A percentile compares a stretch with the other conserved stretches of the same genome.
Evolutionary conservation across 1,140 invertebrate genomes (phyloP).

Genomic region (Marisa cornuarietis): DNA sequence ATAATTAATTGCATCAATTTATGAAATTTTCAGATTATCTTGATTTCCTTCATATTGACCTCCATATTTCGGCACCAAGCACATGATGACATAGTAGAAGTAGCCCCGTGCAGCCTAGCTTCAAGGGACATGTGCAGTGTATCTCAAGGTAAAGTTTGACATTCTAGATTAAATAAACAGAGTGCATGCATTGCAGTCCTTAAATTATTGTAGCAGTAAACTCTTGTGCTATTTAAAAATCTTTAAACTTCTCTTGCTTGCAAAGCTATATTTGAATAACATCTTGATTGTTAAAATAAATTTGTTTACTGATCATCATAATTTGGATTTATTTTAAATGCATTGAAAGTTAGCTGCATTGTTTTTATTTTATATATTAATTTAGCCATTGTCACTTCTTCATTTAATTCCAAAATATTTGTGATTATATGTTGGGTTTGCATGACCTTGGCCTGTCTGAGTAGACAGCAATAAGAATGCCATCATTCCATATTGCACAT

Average conservation of each 20-base stretch:
- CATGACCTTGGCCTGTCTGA: no score
- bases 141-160: not conserved
- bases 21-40: constrained; percentile 43
- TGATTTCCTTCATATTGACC: constrained; percentile 64
- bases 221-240: not conserved
- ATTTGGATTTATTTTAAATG: not conserved
- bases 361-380: not conserved
- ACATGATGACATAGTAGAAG: constrained; percentile 49
- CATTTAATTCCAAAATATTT: no score
- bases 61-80: constrained; percentile 62
- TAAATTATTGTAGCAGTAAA: no score
- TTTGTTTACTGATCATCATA: not conserved
- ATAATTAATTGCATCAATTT: not conserved
- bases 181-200: not conserved
- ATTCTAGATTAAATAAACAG: not conserved
- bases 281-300: not conserved
- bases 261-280: not conserved
- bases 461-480: no score
- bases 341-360: not conserved
- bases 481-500: no score
- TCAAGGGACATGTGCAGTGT: not conserved
- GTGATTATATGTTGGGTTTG: no score
- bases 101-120: constrained; percentile 5
- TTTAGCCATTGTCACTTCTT: no score
- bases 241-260: not conserved